Evolutionary conservation across 2,797 vertebrate genomes (phyloP), one percentile per base, ranked within the genome.

Genomic region (Nothura maculosa): DNA sequence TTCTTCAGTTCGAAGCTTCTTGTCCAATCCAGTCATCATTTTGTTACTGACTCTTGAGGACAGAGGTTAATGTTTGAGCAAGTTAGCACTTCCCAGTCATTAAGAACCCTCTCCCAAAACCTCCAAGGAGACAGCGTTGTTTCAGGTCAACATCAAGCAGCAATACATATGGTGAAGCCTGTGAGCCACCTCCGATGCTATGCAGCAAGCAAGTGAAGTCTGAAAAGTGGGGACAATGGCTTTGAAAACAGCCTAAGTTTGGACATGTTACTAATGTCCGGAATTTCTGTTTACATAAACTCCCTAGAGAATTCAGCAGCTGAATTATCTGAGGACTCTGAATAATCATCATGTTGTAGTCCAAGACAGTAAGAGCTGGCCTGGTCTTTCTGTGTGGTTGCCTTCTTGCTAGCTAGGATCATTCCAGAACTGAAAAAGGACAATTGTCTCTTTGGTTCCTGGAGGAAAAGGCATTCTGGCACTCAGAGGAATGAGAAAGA

Each of bases 11-110:
- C 55, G 63, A 81, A 90, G 72, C 25, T 76, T 85, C 67, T 50
- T 75, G 24, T 45, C 55, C 45, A 43, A 19, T 22, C 19, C 45
- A 47, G 38, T 85, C 42, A 77, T 68, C 28, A 61, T 92, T 92
- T 94, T 76, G 72, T 74, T 54, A 89, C 88, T 62, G n/a, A 73
- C 25, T 85, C 90, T 47, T 79, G 40, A 81, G 57, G 43, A 87
- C 87, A 81, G 47, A 82, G 30, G 3, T 40, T 69, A 62, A 47
- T 21, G 52, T 79, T 89, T 96, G 63, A 66, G 57, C 42, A 57
- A 83, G 21, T 16, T 81, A 76, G 50, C 38, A 57, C 21, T 67
- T 87, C 60, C 40, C 20, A n/a, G 43, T 16, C 69, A 45, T 84
- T 68, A 67, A 91, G 67, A 18, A 74, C 61, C 18, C 45, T 87